Evolutionary conservation across 53 echinoderm and acorn worm genomes (phyloP), one percentile per base, ranked within the genome.

Genomic region (Astropecten irregularis): DNA sequence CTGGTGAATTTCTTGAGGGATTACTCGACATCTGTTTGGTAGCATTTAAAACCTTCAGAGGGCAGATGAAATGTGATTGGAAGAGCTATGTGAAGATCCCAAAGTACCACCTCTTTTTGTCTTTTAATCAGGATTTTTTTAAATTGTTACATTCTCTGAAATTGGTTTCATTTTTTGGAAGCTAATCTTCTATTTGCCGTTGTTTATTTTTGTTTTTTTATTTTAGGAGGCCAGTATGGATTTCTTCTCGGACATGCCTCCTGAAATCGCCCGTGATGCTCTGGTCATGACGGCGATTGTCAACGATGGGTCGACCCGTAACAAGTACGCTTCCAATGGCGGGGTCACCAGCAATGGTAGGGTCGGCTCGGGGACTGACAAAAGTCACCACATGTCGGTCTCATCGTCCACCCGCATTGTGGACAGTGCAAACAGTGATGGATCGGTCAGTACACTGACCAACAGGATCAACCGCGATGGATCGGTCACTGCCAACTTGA

Each of bases 221-320:
- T 67, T 58, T 4, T 83, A 93, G 93, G 95, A 95, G 60, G 70
- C 90, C 0, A 90, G 89, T 49, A 89, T 89, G 87, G 88, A 95
- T 38, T 93, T 95, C 71, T 83, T 95, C 9, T 82, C 90, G 14
- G 88, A 90, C 50, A 93, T 91, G 36, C 84, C 83, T 6, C 34
- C 69, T n/a, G 88, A 88, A 71, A 30, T 84, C 21, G 92, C 89
- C 9, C 84, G 64, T 16, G 95, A 89, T 4, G 90, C 92, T 8
- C 61, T 92, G 44, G 87, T 95, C 69, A 92, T 92, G 95, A 95
- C 95, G 2, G 83, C 86, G 11, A 63, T 95, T 40, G 90, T 95
- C 57, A 95, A 84, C 23, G 95, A 95, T 0, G 62, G 47, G 1
- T n/a, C 79, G 15, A 30, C 18, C 13, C 79, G 62, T 1, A 21